Evolutionary conservation across 2,113 vertebrate genomes (phyloP).

Genomic region (Anser cygnoides): DNA sequence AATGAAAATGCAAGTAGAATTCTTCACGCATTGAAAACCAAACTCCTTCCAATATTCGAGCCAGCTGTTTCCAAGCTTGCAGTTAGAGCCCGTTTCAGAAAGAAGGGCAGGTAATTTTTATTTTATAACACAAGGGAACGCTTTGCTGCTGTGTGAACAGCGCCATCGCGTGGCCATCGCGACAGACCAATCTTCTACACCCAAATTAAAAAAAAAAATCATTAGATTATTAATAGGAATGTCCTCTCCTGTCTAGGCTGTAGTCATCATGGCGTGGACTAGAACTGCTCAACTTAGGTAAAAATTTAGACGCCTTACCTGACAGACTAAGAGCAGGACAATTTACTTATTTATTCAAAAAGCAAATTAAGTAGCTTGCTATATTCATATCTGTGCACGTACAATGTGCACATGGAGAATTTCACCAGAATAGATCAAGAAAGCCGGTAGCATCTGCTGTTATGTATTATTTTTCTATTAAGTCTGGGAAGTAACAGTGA

Average conservation of each 20-base stretch:
- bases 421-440: background rate
- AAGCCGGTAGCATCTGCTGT: constrained; percentile 31
- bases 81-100: constrained; percentile 75
- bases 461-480: constrained; percentile 26
- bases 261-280: constrained; percentile 39
- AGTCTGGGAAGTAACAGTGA: constrained; percentile 34
- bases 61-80: constrained; percentile 81
- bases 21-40: constrained; percentile 75
- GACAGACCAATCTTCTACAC: constrained; percentile 41
- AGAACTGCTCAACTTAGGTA: background rate
- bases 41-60: constrained; percentile 76
- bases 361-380: constrained; percentile 26
- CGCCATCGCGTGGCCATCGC: constrained; percentile 91
- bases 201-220: constrained; percentile 56
- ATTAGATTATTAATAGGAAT: constrained; percentile 77
- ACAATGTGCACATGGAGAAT: background rate
- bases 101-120: constrained; percentile 80
- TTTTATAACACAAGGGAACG: constrained; percentile 74
- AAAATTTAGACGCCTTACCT: background rate
- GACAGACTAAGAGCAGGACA: background rate
- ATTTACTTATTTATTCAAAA: background rate
- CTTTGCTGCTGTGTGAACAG: constrained; percentile 91
- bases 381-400: background rate
- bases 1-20: constrained; percentile 82
- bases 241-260: constrained; percentile 64